Evolutionary conservation across 2,888 invertebrate genomes (phyloP), one percentile per base, ranked within the genome.

Genomic region (Gymnosoma rotundatum): DNA sequence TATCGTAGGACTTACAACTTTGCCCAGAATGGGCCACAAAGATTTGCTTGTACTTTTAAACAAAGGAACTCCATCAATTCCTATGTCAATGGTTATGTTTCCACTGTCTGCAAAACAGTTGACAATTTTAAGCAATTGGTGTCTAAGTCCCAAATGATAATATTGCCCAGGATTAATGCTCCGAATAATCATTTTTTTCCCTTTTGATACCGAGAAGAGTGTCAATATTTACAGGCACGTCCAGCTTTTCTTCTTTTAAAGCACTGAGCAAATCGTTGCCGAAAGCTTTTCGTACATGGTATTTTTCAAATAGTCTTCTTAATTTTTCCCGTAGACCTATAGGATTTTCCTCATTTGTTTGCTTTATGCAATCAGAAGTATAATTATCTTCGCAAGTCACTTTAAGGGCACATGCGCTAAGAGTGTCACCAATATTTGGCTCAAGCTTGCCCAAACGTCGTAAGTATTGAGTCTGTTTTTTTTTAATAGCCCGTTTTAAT

Each of bases 11-110:
- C 45, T 64, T 54, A 75, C 32, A 14, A 64, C 14, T 66, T 54
- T 75, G 56, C 60, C 76, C 67, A 67, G 42, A 75, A 75, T 64
- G n/a, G 64, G 45, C 74, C 64, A 75, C 64, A 75, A 64, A 56
- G 25, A 38, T 25, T 69, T 60, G 52, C 42, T 69, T 61, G 69
- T 78, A 25, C 78, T 78, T 61, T 69, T 78, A 69, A 42, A 69
- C 42, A 69, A 61, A 61, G 78, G 78, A 69, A 78, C 52, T 54
- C 69, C 63, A 20, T 78, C 78, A 69, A 78, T 0, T 61, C 61
- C 78, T 54, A 78, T 69, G 16, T 78, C 78, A 61, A 69, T 69
- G 38, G 21, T 78, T 78, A 78, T 42, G 0, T 1, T 42, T 20
- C 69, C 61, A 52, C 9, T 61, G 21, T 69, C 52, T 52, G 21